phyloP scores from a whole-genome alignment of 2,888 invertebrate genomes.

The Dorcus parallelipipedus region DNA sequence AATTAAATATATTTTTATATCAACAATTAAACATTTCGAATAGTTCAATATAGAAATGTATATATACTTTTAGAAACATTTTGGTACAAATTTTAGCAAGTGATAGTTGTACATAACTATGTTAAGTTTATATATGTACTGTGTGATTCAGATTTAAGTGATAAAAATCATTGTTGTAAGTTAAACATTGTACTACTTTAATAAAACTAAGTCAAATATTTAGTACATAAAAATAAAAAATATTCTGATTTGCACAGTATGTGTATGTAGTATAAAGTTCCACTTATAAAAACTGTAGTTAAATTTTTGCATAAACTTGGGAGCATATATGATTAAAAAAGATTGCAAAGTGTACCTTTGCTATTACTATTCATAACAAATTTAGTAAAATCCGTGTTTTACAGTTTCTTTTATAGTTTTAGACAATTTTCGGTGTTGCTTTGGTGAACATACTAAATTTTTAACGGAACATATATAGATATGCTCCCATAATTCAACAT shows the following conservation, averaged over 20 bases:
- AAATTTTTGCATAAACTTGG: not conserved
- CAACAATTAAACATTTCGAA: slow-evolving; percentile 2
- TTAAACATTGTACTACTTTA: no score
- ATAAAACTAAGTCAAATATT: not conserved
- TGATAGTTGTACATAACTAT: not conserved
- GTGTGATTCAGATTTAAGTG: not conserved
- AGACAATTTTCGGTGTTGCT: no score
- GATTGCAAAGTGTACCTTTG: no score
- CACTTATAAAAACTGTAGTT: not conserved
- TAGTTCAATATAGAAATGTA: not conserved
- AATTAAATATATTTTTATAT: slow-evolving; percentile 9
- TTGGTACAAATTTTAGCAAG: slow-evolving; percentile 2
- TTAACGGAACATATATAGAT: no score
- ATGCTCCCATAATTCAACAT: not conserved
- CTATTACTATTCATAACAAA: no score
- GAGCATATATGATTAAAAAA: no score
- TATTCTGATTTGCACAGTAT: not conserved
- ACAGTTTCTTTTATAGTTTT: no score
- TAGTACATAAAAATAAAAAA: not conserved
- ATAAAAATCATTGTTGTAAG: no score
- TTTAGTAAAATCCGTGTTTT: no score
- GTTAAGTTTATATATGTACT: not conserved
- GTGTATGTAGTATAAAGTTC: not conserved
- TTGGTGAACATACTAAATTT: no score
- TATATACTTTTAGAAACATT: not conserved